phyloP scores from a whole-genome alignment of 2,797 vertebrate genomes.

The Schizopygopsis malacanthus region DNA sequence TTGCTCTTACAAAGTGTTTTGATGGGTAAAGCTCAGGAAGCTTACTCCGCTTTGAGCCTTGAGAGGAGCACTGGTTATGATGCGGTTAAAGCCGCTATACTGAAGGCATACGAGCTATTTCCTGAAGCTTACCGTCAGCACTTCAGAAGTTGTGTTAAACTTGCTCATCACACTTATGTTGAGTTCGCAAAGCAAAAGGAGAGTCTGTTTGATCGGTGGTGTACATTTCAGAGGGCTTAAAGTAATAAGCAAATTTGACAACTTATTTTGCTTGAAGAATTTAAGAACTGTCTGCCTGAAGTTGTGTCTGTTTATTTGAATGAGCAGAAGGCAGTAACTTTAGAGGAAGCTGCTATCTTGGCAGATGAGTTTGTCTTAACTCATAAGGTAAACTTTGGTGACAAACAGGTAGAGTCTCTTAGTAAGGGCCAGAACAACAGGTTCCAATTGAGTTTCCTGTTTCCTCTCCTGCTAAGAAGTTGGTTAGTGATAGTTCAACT shows the following conservation, averaged over 20 bases:
- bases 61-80: conserved; percentile 5
- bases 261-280: conserved; percentile 14
- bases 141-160: not conserved
- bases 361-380: conserved; percentile 10
- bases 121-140: conserved; percentile 24
- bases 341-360: not conserved
- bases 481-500: no score
- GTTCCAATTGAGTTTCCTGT: no score
- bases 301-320: not conserved
- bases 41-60: not conserved
- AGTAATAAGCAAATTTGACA: not conserved
- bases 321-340: not conserved
- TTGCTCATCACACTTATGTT: not conserved
- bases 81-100: conserved; percentile 11
- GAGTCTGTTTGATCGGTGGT: conserved; percentile 24
- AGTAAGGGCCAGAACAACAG: not conserved
- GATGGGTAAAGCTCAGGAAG: not conserved
- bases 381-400: not conserved
- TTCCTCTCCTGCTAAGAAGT: not conserved
- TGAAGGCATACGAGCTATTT: conserved; percentile 15
- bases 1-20: not conserved
- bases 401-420: not conserved
- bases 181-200: conserved; percentile 16
- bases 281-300: not conserved
- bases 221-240: not conserved